Percentiles rank a stretch among this genome's conserved stretches.
Conservation (phyloP, 1,140 invertebrate species). For the Manduca sexta region DNA sequence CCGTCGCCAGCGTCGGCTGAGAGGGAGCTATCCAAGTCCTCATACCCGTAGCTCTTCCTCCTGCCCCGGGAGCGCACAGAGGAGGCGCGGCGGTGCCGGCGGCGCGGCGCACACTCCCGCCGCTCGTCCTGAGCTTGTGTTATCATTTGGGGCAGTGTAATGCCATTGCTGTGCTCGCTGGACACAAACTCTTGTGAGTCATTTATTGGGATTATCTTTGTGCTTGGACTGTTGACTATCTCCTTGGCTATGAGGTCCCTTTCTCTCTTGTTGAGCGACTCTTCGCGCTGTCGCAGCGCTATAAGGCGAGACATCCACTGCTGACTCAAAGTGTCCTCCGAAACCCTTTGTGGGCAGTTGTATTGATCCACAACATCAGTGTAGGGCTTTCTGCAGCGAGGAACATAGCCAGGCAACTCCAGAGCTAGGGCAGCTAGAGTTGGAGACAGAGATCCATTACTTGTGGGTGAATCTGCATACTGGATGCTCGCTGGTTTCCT, state of each 20-base stretch:
- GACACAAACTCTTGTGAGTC: constrained; percentile 17
- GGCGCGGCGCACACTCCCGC: constrained; percentile 28
- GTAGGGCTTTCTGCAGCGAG: constrained; percentile 48
- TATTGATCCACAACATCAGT: constrained; percentile 39
- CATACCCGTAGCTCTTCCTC: constrained; percentile 55
- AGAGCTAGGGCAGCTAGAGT: constrained; percentile 61
- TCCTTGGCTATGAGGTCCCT: constrained; percentile 63
- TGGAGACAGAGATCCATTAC: constrained; percentile 44
- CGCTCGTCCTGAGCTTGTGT: constrained; percentile 30
- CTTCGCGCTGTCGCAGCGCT: constrained; percentile 57
- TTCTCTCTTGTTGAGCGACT: constrained; percentile 62
- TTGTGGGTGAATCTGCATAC: constrained; percentile 20
- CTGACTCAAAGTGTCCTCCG: constrained; percentile 61
- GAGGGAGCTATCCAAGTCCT: constrained; percentile 73
- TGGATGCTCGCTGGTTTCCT: constrained; percentile 23
- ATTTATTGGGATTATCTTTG: constrained; percentile 31
- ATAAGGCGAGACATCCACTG: constrained; percentile 66
- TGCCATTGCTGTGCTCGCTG: constrained; percentile 41
- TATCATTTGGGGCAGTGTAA: constrained; percentile 61
- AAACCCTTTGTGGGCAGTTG: constrained; percentile 51
- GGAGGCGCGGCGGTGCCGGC: constrained; percentile 37
- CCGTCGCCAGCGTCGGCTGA: constrained; percentile 74
- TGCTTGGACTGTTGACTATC: constrained; percentile 50
- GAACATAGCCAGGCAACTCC: constrained; percentile 67
- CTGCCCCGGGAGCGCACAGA: constrained; percentile 40